Evolutionary conservation across 64 coral and sea anemone species (phyloP), one percentile per base, ranked within the genome.

Genomic region (Anthopleura sola): DNA sequence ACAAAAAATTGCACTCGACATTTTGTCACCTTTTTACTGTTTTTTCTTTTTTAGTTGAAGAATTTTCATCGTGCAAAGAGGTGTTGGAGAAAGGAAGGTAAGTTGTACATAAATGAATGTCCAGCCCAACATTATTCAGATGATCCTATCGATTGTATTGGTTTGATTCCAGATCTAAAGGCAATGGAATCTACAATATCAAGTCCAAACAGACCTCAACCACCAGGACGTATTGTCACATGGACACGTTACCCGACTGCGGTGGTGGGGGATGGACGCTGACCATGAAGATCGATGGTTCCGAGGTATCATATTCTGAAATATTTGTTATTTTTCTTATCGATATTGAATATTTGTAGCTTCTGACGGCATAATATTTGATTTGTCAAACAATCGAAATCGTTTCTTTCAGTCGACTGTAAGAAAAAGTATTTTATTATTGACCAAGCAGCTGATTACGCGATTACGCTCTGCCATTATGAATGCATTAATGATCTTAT

Each of bases 201-300:
- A 36, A 24, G 1, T n/a, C n/a, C n/a, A n/a, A n/a, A n/a, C n/a
- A n/a, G n/a, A n/a, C n/a, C n/a, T n/a, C n/a, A n/a, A 81, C 9
- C 18, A 51, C 3, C 14, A 40, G 1, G 50, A 55, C 50, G 47
- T 82, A 50, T 82, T 82, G 80, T 48, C 38, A 82, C 26, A 82
- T 82, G 80, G 50, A 55, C 29, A 33, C 4, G 24, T 17, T 31
- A 16, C 29, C 44, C 3, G 23, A 33, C 39, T 82, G 80, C 80
- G 80, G 80, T 37, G 50, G 23, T 53, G 80, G 80, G 50, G 80
- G 80, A 82, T 82, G 80, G 80, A 82, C 80, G 80, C 80, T 82
- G 80, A 40, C 39, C 80, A 82, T 82, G 80, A 82, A 50, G 44
- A 82, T 82, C 50, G 24, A 82, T 50, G 80, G 80, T 28, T 48